Percentiles rank a stretch among this genome's conserved stretches.
phyloP scores from a whole-genome alignment of 2,113 vertebrate genomes.

The Salvelinus fontinalis region DNA sequence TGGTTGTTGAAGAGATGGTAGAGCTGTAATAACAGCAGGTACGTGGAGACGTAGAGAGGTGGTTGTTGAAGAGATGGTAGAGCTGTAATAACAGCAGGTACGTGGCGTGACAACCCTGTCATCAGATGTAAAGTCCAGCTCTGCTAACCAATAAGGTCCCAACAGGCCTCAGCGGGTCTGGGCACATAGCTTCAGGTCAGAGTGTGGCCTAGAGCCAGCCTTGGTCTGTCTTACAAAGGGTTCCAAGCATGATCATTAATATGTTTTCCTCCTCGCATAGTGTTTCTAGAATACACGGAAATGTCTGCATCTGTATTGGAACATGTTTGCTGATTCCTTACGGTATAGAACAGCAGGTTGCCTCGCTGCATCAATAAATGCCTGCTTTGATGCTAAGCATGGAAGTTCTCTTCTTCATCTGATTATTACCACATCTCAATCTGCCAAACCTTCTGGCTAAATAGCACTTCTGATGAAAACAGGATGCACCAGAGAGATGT shows the following conservation, averaged over 20 bases:
- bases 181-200: conserved; percentile 4
- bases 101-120: conserved; percentile 4
- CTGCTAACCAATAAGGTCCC: neutral
- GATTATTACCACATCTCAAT: too few species aligned
- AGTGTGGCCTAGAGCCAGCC: conserved; percentile 19
- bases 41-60: neutral
- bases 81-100: neutral
- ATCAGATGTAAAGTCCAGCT: conserved; percentile 7
- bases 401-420: too few species aligned
- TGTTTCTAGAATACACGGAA: too few species aligned
- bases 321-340: too few species aligned
- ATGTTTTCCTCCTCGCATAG: too few species aligned
- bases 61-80: neutral
- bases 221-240: neutral
- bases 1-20: neutral
- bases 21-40: too few species aligned
- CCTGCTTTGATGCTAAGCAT: too few species aligned
- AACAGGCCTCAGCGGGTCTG: too few species aligned
- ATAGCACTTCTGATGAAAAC: neutral
- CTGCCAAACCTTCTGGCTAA: too few species aligned
- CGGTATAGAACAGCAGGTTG: too few species aligned
- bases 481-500: neutral
- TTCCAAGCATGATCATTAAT: neutral
- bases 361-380: too few species aligned
- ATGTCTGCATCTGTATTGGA: too few species aligned